These are phyloP conservation scores for Tachysurus fulvidraco DNA, from an alignment of 2,113 vertebrate genomes.

Conservation along the genomic window DNA sequence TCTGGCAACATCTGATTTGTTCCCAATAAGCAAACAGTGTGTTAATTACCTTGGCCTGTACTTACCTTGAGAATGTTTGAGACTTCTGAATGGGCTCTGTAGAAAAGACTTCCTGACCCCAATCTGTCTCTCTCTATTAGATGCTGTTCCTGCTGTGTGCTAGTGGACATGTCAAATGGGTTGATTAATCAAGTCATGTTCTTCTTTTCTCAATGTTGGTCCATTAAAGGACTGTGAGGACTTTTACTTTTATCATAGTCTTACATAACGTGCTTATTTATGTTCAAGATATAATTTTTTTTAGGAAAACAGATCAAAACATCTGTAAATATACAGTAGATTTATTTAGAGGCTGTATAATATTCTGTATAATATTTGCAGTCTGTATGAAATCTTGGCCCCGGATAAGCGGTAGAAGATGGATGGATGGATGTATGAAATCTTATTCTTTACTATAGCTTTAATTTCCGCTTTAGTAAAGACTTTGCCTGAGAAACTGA, in stretches of 20 bases:
- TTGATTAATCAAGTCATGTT: constrained; percentile 54
- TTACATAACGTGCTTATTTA: not conserved
- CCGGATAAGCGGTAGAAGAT: no score
- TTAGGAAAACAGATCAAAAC: not conserved
- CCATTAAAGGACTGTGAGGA: constrained; percentile 26
- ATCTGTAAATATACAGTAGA: not conserved
- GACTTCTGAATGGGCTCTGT: constrained; percentile 32
- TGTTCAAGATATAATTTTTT: not conserved
- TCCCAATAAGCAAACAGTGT: constrained; percentile 42
- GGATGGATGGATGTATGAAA: no score
- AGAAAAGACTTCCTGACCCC: constrained; percentile 18
- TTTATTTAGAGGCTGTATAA: not conserved
- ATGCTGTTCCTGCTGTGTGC: constrained; percentile 38
- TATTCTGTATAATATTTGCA: not conserved
- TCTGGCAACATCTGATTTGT: constrained; percentile 26
- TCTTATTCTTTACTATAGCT: not conserved
- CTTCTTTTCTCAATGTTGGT: constrained; percentile 41
- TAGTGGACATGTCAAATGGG: constrained; percentile 48
- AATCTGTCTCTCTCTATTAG: constrained; percentile 55
- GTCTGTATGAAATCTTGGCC: not conserved
- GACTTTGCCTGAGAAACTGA: not conserved
- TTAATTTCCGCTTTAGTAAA: not conserved
- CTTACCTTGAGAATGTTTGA: constrained; percentile 35
- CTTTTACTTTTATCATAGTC: not conserved
- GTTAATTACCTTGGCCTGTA: constrained; percentile 44